Evolutionary conservation across 1,140 invertebrate species (phyloP).

Genomic region (Euglossa dilemma): DNA sequence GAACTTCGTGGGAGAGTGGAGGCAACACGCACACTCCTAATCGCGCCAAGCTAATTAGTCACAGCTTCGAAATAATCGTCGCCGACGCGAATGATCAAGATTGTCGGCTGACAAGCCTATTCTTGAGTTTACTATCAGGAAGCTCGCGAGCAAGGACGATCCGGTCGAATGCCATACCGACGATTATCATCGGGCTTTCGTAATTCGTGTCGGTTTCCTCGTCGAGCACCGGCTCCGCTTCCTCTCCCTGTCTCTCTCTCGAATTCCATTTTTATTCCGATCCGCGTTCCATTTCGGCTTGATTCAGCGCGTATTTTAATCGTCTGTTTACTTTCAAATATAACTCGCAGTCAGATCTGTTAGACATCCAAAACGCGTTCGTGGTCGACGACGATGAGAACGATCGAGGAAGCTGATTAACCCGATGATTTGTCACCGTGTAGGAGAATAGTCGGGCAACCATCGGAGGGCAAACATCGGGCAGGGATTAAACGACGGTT

Average conservation of each 20-base stretch:
- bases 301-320: constrained; percentile 11
- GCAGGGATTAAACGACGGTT: not conserved
- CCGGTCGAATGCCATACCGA: constrained; percentile 12
- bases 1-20: not conserved
- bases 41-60: constrained; percentile 63
- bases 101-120: constrained; percentile 12
- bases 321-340: constrained; percentile 7
- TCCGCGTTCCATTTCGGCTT: not conserved
- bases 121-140: constrained; percentile 12
- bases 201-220: constrained; percentile 2
- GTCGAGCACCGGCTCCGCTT: not conserved
- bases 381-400: not conserved
- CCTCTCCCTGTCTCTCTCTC: not conserved
- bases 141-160: constrained; percentile 48
- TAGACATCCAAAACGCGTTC: not conserved
- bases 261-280: not conserved
- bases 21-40: constrained; percentile 43
- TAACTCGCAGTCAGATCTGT: not conserved
- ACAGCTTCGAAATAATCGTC: constrained; percentile 58
- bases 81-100: constrained; percentile 12
- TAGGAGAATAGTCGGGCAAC: not conserved
- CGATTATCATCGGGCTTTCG: not conserved
- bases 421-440: not conserved
- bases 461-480: not conserved
- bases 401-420: not conserved